Conservation (phyloP, 2,113 vertebrate genomes). For the Girardinichthys multiradiatus region DNA sequence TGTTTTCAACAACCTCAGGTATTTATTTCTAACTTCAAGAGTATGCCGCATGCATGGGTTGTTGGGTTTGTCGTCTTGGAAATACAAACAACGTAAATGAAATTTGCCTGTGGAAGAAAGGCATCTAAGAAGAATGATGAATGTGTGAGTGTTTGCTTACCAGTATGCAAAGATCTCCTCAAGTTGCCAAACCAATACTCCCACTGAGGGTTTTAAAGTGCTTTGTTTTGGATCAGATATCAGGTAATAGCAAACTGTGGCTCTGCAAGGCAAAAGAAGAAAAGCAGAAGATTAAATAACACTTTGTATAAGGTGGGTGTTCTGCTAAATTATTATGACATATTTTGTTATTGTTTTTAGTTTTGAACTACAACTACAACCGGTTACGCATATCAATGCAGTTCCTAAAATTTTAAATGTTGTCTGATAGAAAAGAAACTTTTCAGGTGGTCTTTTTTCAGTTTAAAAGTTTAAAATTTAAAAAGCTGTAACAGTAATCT, state of each 20-base stretch:
- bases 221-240: neutral
- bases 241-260: neutral
- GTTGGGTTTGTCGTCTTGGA: too few relatives aligned
- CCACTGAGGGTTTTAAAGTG: neutral
- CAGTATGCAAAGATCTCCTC: constrained; percentile 25
- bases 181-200: neutral
- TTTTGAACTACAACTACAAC: neutral
- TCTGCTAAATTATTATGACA: neutral
- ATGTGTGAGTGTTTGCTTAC: neutral
- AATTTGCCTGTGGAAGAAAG: constrained; percentile 9
- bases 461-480: neutral
- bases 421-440: neutral
- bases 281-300: neutral
- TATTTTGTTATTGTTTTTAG: neutral
- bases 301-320: constrained; percentile 10
- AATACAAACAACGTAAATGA: neutral
- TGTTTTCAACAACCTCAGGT: too few relatives aligned
- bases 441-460: too few relatives aligned
- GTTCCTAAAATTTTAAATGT: neutral
- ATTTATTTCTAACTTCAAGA: too few relatives aligned
- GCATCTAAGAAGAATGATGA: constrained; percentile 1
- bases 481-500: neutral
- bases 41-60: too few relatives aligned
- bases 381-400: neutral
- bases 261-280: neutral